Base-by-base conservation (phyloP, 2,888 invertebrate genomes). In the Hypercompe scribonia region DNA sequence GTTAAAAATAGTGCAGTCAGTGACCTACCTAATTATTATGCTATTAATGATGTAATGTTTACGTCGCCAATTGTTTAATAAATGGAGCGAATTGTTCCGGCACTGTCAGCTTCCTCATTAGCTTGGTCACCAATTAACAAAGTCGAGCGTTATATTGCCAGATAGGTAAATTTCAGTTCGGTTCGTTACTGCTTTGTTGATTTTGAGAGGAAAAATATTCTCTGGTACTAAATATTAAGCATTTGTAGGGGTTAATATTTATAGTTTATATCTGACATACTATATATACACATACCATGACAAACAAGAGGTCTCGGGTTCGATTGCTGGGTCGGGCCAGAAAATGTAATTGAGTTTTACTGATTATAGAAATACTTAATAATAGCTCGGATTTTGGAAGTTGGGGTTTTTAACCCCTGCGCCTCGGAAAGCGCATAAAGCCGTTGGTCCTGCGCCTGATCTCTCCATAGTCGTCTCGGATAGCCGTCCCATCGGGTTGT, bases 101-200 rank as follows among this genome's bases (percentile, higher is more conserved):
- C 89, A 90, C 87, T 89, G 94, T 92, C 93, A 90, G 94, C 93
- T 91, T 95, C 95, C 95, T 95, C 95, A 95, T 95, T 95, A 95
- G 89, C 87, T 82, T 83, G 90, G 90, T 86, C 81, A 84, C 92
- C 95, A 95, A 95, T 95, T 95, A 95, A 90, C 87, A 81, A 87
- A 72, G 83, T 76, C 82, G 78, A 77, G 82, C 83, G 89, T 91
- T 90, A 91, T 94, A 93, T 88, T 84, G 90, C 89, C 87, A 85
- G 89, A 88, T 90, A 89, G 90, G 91, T 91, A 91, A 94, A 94
- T 89, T 88, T 84, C 81, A 82, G 78, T 81, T 79, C 77, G 76
- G 58, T 73, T 74, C 72, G 76, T 77, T 78, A 72, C 76, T 69
- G 76, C 80, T 80, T 78, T 85, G 77, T 81, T 85, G 66, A 42